Evolutionary conservation across 2,797 vertebrate species (phyloP).

Genomic region (Choloepus didactylus): DNA sequence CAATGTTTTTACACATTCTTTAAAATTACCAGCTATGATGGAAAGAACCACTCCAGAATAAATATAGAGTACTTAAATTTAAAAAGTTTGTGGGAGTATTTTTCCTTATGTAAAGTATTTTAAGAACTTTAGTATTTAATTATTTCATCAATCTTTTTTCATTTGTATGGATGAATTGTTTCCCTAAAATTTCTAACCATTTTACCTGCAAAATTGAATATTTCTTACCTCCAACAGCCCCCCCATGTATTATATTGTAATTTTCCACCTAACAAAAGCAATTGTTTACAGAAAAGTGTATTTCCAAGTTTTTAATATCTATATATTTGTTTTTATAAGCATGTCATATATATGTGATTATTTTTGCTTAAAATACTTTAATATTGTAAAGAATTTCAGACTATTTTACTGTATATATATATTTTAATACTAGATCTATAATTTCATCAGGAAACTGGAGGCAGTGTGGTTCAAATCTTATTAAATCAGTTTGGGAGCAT

Average conservation of each 20-base stretch:
- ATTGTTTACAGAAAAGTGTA: neutral
- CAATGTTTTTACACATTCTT: neutral
- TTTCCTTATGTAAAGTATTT: neutral
- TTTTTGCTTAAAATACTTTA: neutral
- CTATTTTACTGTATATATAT: neutral
- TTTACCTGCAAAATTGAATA: slow-evolving; percentile 1
- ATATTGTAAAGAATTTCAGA: neutral
- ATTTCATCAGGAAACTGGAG: neutral
- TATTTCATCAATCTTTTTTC: slow-evolving; percentile 9
- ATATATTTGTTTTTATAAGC: neutral
- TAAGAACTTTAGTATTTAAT: neutral
- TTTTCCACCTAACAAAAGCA: neutral
- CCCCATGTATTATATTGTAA: neutral
- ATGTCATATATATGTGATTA: neutral
- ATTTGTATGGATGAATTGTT: neutral
- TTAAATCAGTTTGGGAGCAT: neutral
- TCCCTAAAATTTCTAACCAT: neutral
- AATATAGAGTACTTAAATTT: neutral
- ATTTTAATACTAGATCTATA: neutral
- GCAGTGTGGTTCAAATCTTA: neutral
- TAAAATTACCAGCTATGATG: neutral
- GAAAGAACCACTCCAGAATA: neutral
- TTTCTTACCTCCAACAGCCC: neutral
- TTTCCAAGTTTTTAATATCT: neutral
- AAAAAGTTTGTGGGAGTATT: neutral